A percentile compares a stretch with the other conserved stretches of the same genome.
Evolutionary conservation across 2,888 invertebrate species (phyloP).

Genomic region (Imbricaverruca yamaguchii): DNA sequence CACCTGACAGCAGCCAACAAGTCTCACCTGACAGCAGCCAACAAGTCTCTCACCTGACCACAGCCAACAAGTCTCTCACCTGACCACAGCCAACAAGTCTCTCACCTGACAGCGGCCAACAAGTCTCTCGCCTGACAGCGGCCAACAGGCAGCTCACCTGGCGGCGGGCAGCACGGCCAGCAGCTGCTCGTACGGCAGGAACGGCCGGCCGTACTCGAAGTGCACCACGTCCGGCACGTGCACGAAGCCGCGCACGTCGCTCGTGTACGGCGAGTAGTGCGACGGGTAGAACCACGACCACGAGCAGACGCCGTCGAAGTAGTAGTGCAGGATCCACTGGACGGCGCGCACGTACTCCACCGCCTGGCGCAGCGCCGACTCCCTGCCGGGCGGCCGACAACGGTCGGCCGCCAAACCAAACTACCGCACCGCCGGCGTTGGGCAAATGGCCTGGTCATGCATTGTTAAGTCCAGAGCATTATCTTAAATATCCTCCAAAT

Average conservation of each 20-base stretch:
- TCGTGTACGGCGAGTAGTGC: slow-evolving; percentile 94
- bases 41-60: no score
- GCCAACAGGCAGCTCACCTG: slow-evolving; percentile 40
- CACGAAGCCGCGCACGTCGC: slow-evolving; percentile 63
- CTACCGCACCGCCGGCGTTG: no score
- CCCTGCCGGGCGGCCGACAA: slow-evolving; percentile 47
- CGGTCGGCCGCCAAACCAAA: neutral
- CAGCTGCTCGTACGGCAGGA: slow-evolving; percentile 85
- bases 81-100: no score
- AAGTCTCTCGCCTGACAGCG: no score
- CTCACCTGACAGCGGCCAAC: no score
- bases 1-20: no score
- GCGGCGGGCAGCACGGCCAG: slow-evolving; percentile 79
- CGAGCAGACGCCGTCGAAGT: slow-evolving; percentile 90
- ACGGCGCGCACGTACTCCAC: slow-evolving; percentile 84
- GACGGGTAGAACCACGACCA: slow-evolving; percentile 99
- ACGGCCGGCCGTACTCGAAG: slow-evolving; percentile 77
- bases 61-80: no score
- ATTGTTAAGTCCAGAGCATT: no score
- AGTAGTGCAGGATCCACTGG: slow-evolving; percentile 94
- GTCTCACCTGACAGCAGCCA: no score
- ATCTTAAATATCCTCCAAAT: no score
- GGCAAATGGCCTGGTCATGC: no score
- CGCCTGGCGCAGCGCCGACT: slow-evolving; percentile 70
- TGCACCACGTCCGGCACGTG: slow-evolving; percentile 38